Conservation (phyloP, 2,888 invertebrate species). For the Tachina fera region DNA sequence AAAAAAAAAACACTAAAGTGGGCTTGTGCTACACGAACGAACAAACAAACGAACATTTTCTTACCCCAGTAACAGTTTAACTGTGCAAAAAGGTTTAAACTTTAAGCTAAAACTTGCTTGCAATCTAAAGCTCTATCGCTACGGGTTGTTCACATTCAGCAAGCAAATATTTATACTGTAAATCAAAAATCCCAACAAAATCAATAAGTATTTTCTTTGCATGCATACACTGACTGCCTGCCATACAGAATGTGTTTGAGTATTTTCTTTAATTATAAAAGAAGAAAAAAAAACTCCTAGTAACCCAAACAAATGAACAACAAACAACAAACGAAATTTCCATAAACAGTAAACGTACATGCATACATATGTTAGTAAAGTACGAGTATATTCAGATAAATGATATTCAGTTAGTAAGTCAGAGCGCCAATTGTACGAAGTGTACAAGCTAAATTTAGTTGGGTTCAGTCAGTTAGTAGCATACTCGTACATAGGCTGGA, state of each 20-base stretch:
- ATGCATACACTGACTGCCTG: too few species aligned
- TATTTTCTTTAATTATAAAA: constrained; percentile 43
- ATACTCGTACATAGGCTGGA: constrained; percentile 46
- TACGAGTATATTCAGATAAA: constrained; percentile 44
- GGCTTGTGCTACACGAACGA: too few species aligned
- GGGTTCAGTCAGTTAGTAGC: constrained; percentile 67
- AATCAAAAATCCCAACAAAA: constrained; percentile 34
- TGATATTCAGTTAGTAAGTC: constrained; percentile 62
- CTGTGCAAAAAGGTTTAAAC: too few species aligned
- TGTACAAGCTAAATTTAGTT: constrained; percentile 55
- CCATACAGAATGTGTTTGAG: neutral
- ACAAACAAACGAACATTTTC: too few species aligned
- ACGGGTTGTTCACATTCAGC: neutral
- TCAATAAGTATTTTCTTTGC: constrained; percentile 31
- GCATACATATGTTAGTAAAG: constrained; percentile 34
- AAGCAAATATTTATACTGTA: neutral
- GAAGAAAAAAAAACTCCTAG: constrained; percentile 25
- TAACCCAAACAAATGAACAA: constrained; percentile 49
- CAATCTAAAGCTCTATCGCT: too few species aligned
- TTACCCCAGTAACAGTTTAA: too few species aligned
- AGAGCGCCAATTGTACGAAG: constrained; percentile 55
- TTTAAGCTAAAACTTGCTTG: too few species aligned
- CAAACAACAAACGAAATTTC: constrained; percentile 59
- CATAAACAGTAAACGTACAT: constrained; percentile 59
- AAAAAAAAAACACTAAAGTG: too few species aligned